phyloP scores from a whole-genome alignment of 2,888 invertebrate genomes.

The Cephonodes hylas region DNA sequence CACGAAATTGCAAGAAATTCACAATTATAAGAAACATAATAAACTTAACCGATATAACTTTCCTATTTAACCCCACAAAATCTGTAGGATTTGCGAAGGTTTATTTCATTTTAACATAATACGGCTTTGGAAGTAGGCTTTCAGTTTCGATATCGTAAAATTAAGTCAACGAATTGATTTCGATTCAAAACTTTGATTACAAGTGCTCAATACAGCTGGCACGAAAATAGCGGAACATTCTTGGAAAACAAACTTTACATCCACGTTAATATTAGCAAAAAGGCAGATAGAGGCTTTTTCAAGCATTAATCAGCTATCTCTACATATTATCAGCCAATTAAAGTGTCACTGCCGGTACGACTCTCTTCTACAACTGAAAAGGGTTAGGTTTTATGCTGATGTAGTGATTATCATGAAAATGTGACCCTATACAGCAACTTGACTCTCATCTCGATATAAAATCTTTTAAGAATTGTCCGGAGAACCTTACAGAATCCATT shows the following conservation, averaged over 20 bases:
- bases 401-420: no score
- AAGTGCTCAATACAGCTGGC: slow-evolving; percentile 32
- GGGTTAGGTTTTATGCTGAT: no score
- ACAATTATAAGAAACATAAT: background rate
- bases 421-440: no score
- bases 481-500: no score
- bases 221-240: slow-evolving; percentile 3
- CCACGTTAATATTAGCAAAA: no score
- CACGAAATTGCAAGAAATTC: background rate
- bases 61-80: background rate
- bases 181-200: slow-evolving; percentile 20
- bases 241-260: background rate
- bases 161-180: slow-evolving; percentile 10
- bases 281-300: background rate
- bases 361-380: no score
- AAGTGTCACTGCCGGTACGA: no score
- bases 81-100: background rate
- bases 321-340: no score
- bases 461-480: no score
- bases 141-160: slow-evolving; percentile 12
- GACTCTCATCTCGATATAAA: no score
- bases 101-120: background rate
- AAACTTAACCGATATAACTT: background rate
- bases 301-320: background rate
- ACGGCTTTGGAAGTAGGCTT: background rate